phyloP scores from a whole-genome alignment of 2,888 invertebrate genomes.

The Gymnoscelis rufifasciata region DNA sequence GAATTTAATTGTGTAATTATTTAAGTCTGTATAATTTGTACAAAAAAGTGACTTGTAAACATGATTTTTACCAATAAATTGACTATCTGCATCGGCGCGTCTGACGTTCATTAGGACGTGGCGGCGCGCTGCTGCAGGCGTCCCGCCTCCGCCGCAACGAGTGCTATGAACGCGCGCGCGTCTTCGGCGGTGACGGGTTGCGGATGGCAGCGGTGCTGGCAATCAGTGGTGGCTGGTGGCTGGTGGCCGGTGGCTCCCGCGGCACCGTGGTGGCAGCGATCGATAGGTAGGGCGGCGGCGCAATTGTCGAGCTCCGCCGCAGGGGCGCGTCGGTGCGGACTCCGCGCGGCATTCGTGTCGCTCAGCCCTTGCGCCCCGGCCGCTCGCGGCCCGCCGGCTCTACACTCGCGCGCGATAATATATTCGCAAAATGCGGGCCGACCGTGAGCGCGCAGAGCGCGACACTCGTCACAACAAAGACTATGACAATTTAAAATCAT shows the following conservation, averaged over 20 bases:
- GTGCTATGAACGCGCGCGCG: slow-evolving; percentile 3
- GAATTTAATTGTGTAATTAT: too few relatives aligned
- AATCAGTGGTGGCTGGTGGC: slow-evolving; percentile 6
- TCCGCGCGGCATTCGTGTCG: slow-evolving; percentile 10
- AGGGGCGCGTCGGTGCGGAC: too few relatives aligned
- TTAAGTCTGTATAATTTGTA: too few relatives aligned
- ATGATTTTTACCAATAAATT: too few relatives aligned
- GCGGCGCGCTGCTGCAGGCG: too few relatives aligned
- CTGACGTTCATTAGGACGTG: too few relatives aligned
- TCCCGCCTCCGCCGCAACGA: not conserved
- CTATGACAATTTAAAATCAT: slow-evolving; percentile 82
- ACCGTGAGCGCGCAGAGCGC: slow-evolving; percentile 50
- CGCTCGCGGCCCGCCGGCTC: slow-evolving; percentile 18
- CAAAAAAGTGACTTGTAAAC: too few relatives aligned
- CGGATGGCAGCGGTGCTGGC: slow-evolving; percentile 7
- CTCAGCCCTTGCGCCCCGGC: slow-evolving; percentile 40
- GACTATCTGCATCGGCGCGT: too few relatives aligned
- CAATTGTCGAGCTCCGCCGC: slow-evolving; percentile 37
- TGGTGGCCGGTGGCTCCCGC: slow-evolving; percentile 22
- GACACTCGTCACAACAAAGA: slow-evolving; percentile 81
- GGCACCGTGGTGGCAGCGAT: slow-evolving; percentile 48
- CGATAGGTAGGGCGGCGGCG: slow-evolving; percentile 69
- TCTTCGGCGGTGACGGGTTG: slow-evolving; percentile 7
- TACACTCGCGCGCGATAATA: too few relatives aligned
- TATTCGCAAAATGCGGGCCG: slow-evolving; percentile 49